phyloP scores from a whole-genome alignment of 2,888 invertebrate genomes.

The Lepeophtheirus nordmannii region DNA sequence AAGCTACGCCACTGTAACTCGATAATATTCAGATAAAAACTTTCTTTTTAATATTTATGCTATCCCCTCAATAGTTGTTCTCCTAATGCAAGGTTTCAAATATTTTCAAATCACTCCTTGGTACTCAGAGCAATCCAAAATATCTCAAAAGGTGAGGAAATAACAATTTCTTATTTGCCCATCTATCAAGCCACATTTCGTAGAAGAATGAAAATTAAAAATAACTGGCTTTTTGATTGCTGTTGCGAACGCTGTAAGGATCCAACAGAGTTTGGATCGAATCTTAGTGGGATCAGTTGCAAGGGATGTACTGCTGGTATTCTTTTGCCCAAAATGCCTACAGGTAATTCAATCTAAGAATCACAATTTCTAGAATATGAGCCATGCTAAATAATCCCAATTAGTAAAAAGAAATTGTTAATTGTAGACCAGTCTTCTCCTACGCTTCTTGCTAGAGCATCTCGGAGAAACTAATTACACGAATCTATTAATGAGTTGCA shows the following conservation, averaged over 20 bases:
- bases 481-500: background rate
- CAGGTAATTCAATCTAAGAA: background rate
- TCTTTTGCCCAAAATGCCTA: slow-evolving; percentile 20
- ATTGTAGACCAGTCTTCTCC: too few relatives aligned
- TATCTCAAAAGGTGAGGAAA: slow-evolving; percentile 7
- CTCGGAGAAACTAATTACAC: too few relatives aligned
- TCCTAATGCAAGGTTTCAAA: slow-evolving; percentile 13
- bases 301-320: slow-evolving; percentile 48
- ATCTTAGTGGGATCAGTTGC: slow-evolving; percentile 62
- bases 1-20: too few relatives aligned
- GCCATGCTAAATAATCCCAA: too few relatives aligned
- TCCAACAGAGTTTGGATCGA: slow-evolving; percentile 61
- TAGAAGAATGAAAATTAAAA: slow-evolving; percentile 9
- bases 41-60: too few relatives aligned
- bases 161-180: slow-evolving; percentile 15
- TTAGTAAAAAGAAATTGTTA: too few relatives aligned
- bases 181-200: background rate
- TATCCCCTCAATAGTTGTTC: background rate
- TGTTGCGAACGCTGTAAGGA: slow-evolving; percentile 57
- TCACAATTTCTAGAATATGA: background rate
- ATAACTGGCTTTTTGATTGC: slow-evolving; percentile 42
- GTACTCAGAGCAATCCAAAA: slow-evolving; percentile 1
- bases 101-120: background rate
- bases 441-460: too few relatives aligned
- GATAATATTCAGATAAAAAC: too few relatives aligned